Evolutionary conservation across 2,888 invertebrate genomes (phyloP).

Genomic region (Acronicta leporina): DNA sequence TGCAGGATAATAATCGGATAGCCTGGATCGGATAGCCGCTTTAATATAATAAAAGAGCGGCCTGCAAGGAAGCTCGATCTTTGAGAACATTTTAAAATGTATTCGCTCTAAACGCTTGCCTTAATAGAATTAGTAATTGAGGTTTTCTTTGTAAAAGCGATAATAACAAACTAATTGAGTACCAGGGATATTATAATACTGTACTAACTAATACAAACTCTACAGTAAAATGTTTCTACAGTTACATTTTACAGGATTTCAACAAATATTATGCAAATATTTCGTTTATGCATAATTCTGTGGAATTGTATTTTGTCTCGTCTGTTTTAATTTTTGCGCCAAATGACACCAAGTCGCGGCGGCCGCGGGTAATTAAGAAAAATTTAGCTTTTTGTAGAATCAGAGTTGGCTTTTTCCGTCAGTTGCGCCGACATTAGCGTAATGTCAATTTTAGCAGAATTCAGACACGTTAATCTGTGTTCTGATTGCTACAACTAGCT

Average conservation of each 20-base stretch:
- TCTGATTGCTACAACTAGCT: constrained; percentile 36
- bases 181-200: too few species aligned
- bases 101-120: constrained; percentile 25
- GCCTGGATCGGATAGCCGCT: constrained; percentile 38
- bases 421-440: constrained; percentile 47
- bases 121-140: constrained; percentile 28
- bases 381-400: constrained; percentile 35
- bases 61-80: constrained; percentile 27
- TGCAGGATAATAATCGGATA: constrained; percentile 47
- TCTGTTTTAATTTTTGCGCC: constrained; percentile 42
- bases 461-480: constrained; percentile 48
- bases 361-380: constrained; percentile 49
- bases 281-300: constrained; percentile 42
- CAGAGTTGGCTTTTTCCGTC: constrained; percentile 40
- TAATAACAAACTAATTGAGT: neutral
- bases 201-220: constrained; percentile 3
- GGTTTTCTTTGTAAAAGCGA: constrained; percentile 2
- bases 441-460: constrained; percentile 37
- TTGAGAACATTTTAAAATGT: constrained; percentile 28
- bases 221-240: constrained; percentile 7
- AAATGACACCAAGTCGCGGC: constrained; percentile 35
- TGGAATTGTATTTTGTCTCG: constrained; percentile 45
- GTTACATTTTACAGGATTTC: constrained; percentile 35
- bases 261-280: constrained; percentile 38
- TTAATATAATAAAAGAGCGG: constrained; percentile 47